Percentiles rank a stretch among this genome's conserved stretches.
Conservation (phyloP, 2,113 vertebrate species). For the Psittacula cyanocephala region DNA sequence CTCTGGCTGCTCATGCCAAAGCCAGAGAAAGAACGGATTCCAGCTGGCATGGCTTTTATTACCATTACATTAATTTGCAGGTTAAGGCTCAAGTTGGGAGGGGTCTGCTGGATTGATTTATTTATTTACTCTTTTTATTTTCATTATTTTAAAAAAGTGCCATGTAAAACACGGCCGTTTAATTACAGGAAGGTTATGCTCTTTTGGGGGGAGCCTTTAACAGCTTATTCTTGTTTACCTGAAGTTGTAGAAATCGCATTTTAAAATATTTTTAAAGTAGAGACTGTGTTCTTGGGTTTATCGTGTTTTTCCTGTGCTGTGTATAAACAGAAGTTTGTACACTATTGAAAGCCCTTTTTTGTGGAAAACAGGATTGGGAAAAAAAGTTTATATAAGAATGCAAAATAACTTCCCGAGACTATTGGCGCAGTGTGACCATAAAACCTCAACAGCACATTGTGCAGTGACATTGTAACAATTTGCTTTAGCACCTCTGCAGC, state of each 20-base stretch:
- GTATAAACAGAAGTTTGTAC: conserved; percentile 58
- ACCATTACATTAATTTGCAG: conserved; percentile 69
- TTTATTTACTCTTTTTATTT: conserved; percentile 73
- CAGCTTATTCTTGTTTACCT: conserved; percentile 58
- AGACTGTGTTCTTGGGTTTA: conserved; percentile 57
- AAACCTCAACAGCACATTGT: conserved; percentile 52
- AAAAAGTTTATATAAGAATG: conserved; percentile 60
- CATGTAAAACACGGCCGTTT: conserved; percentile 65
- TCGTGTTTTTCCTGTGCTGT: conserved; percentile 67
- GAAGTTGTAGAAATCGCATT: conserved; percentile 45
- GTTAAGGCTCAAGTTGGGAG: conserved; percentile 65
- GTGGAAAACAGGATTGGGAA: conserved; percentile 14
- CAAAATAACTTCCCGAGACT: conserved; percentile 65
- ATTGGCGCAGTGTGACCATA: conserved; percentile 48
- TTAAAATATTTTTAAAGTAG: conserved; percentile 59
- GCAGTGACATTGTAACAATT: conserved; percentile 30
- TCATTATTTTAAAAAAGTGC: conserved; percentile 58
- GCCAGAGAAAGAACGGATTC: conserved; percentile 50
- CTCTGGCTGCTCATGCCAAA: conserved; percentile 37
- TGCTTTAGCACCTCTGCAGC: conserved; percentile 55
- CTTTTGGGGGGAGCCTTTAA: conserved; percentile 45
- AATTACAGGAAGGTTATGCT: conserved; percentile 72
- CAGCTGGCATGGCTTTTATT: conserved; percentile 72
- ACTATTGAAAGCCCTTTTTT: conserved; percentile 68
- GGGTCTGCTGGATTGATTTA: conserved; percentile 63